These are phyloP conservation scores for Perdita meconis DNA, from an alignment of 2,888 invertebrate species.

Conservation along the genomic window DNA sequence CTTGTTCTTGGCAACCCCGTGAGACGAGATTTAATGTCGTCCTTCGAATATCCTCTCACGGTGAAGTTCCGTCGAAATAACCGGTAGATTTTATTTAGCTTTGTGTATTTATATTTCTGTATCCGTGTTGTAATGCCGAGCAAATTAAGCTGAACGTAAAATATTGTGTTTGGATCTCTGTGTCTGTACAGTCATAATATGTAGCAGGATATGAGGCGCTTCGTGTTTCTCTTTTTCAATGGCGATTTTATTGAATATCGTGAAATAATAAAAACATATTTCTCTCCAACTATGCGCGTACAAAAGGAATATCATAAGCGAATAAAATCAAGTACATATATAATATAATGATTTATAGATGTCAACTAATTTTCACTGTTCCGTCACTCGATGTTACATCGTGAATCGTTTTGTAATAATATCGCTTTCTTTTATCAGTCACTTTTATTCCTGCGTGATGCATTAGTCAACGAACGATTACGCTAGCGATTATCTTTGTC, in stretches of 20 bases:
- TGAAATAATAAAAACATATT: background rate
- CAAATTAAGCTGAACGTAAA: no score
- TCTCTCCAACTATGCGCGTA: background rate
- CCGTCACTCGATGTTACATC: no score
- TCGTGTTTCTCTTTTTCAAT: background rate
- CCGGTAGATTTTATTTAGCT: background rate
- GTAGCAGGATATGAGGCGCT: no score
- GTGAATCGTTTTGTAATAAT: no score
- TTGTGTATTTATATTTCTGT: background rate
- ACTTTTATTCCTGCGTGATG: conserved; percentile 5
- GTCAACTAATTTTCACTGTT: no score
- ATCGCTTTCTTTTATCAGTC: no score
- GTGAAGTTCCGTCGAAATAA: background rate
- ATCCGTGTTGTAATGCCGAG: background rate
- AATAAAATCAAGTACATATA: conserved; percentile 2
- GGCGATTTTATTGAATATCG: background rate
- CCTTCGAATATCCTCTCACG: conserved; percentile 29
- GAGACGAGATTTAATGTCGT: conserved; percentile 56
- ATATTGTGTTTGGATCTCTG: no score
- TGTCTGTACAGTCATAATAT: background rate
- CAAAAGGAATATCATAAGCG: background rate
- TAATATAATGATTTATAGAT: no score
- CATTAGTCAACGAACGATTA: background rate
- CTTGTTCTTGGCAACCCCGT: conserved; percentile 55
- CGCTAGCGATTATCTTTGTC: background rate